Percentiles rank a stretch among this genome's conserved stretches.
phyloP scores from a whole-genome alignment of 2,113 vertebrate species.

The Callipepla californica region DNA sequence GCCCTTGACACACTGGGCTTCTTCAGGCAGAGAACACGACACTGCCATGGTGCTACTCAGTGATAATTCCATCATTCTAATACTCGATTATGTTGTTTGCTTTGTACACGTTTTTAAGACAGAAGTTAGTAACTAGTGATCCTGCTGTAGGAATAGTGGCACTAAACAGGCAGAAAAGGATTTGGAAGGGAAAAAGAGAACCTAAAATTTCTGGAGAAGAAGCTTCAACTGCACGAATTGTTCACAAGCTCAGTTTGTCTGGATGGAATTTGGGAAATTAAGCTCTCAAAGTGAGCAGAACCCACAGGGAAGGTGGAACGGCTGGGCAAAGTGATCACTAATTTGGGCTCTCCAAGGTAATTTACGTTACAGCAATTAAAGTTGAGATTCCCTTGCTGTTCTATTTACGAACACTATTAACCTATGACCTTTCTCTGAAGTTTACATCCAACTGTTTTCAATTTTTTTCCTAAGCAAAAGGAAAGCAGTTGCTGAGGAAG shows the following conservation, averaged over 20 bases:
- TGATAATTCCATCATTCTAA: too few relatives aligned
- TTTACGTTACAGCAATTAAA: conserved; percentile 65
- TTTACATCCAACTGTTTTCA: conserved; percentile 44
- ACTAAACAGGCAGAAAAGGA: not conserved
- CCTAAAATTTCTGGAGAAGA: not conserved
- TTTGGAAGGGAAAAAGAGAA: not conserved
- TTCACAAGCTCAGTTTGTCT: not conserved
- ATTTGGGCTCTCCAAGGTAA: conserved; percentile 63
- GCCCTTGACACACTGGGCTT: not conserved
- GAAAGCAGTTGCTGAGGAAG: conserved; percentile 40
- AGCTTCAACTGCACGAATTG: not conserved
- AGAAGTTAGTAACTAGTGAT: not conserved
- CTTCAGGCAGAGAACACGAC: not conserved
- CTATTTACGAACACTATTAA: conserved; percentile 64
- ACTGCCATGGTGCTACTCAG: not conserved
- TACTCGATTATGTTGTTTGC: not conserved
- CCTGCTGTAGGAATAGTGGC: not conserved
- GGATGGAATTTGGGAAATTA: conserved; percentile 60
- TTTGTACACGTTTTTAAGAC: not conserved
- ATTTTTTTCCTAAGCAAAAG: conserved; percentile 22
- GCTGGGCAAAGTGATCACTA: conserved; percentile 54
- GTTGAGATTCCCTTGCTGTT: conserved; percentile 60
- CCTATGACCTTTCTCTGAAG: conserved; percentile 57
- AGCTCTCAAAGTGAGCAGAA: conserved; percentile 39
- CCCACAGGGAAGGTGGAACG: conserved; percentile 43